A percentile compares a stretch with the other conserved stretches of the same genome.
Conservation (phyloP, 2,113 vertebrate species). For the Gallinago paraguaiae region DNA sequence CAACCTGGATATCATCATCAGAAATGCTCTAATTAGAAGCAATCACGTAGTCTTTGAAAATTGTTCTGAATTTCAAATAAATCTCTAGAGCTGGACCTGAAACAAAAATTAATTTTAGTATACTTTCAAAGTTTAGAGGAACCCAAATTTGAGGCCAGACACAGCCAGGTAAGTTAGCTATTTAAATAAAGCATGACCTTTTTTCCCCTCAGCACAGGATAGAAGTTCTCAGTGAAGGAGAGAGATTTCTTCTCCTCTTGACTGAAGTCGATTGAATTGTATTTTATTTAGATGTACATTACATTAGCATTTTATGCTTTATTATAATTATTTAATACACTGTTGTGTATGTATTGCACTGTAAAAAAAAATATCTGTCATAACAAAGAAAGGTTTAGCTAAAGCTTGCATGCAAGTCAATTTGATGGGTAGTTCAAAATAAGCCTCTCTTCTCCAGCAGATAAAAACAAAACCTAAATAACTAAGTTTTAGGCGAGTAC, state of each 20-base stretch:
- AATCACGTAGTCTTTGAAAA: background rate
- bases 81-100: background rate
- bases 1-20: background rate
- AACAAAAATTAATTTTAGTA: background rate
- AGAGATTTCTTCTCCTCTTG: background rate
- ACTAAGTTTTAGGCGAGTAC: background rate
- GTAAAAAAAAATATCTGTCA: background rate
- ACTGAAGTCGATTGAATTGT: fast-evolving
- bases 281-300: background rate
- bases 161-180: background rate
- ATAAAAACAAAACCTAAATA: background rate
- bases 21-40: background rate
- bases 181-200: background rate
- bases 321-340: background rate
- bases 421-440: background rate
- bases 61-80: background rate
- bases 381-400: background rate
- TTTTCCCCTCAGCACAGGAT: background rate
- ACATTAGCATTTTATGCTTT: background rate
- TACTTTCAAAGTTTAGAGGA: background rate
- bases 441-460: background rate
- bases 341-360: background rate
- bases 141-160: background rate
- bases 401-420: background rate
- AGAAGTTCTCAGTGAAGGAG: background rate